phyloP scores from a whole-genome alignment of 2,888 invertebrate species.

The Melangyna quadrimaculata region DNA sequence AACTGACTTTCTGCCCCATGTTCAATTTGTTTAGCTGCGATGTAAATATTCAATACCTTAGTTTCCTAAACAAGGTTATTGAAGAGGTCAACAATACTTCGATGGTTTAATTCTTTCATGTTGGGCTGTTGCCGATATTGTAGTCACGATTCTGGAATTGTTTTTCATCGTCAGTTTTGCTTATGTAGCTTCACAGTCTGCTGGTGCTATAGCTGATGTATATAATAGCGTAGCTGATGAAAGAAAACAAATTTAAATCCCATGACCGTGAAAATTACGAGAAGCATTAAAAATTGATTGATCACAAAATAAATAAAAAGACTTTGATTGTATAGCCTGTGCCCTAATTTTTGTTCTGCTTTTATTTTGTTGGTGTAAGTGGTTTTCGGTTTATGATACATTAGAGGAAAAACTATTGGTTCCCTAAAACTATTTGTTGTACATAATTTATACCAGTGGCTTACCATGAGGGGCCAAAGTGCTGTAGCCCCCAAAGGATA shows the following conservation, averaged over 20 bases:
- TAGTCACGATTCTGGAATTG: slow-evolving; percentile 66
- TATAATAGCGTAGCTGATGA: background rate
- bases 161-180: slow-evolving; percentile 32
- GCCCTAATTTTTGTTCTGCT: slow-evolving; percentile 18
- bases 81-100: slow-evolving; percentile 62
- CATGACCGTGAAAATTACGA: slow-evolving; percentile 62
- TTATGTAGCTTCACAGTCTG: background rate
- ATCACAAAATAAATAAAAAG: slow-evolving; percentile 24
- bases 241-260: slow-evolving; percentile 39
- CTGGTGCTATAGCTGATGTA: too few species aligned
- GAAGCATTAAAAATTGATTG: slow-evolving; percentile 52
- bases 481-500: too few species aligned
- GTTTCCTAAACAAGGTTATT: slow-evolving; percentile 41
- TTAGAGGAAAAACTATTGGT: too few species aligned
- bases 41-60: slow-evolving; percentile 52
- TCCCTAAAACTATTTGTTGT: too few species aligned
- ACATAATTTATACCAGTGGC: too few species aligned
- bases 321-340: slow-evolving; percentile 7
- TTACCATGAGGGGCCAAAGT: too few species aligned
- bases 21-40: slow-evolving; percentile 48
- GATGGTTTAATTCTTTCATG: slow-evolving; percentile 53
- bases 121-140: slow-evolving; percentile 47
- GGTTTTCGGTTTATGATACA: background rate
- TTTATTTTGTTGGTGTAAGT: background rate
- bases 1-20: background rate